Conservation (phyloP, 2,113 vertebrate species). For the Epinephelus fuscoguttatus region DNA sequence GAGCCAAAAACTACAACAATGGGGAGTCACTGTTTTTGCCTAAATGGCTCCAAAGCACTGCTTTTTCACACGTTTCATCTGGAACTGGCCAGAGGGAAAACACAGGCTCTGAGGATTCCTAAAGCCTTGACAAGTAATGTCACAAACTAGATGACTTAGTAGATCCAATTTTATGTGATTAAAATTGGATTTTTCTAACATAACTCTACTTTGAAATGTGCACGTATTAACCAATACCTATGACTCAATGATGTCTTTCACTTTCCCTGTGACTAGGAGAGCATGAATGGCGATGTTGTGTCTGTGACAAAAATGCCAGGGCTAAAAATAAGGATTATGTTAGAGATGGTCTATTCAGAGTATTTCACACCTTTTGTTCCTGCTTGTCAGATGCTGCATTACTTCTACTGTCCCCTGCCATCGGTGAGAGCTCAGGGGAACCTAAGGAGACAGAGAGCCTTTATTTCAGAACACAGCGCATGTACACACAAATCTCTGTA, state of each 20-base stretch:
- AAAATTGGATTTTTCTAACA: not conserved
- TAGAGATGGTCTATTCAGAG: slow-evolving; percentile 8
- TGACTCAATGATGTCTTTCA: not conserved
- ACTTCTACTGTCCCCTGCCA: slow-evolving; percentile 21
- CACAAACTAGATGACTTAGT: not conserved
- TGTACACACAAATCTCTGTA: slow-evolving; percentile 9
- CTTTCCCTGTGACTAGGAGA: not conserved
- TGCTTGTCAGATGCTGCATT: slow-evolving; percentile 42
- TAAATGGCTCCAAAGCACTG: not conserved
- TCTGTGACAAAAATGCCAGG: not conserved
- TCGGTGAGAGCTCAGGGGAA: slow-evolving; percentile 31
- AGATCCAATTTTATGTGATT: not conserved
- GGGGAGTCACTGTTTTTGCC: not conserved
- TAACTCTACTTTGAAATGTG: not conserved
- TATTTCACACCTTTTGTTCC: slow-evolving; percentile 71
- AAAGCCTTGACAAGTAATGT: not conserved
- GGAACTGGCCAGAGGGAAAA: not conserved
- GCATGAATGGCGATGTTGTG: not conserved
- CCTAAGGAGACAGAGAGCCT: slow-evolving; percentile 48
- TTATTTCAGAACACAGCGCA: slow-evolving; percentile 7
- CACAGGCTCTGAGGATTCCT: not conserved
- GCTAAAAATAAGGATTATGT: not conserved
- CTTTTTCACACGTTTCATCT: not conserved
- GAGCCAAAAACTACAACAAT: not conserved
- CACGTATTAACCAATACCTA: not conserved